A percentile compares a stretch with the other conserved stretches of the same genome.
phyloP scores from a whole-genome alignment of 2,888 invertebrate genomes.

The Lycia hirtaria region DNA sequence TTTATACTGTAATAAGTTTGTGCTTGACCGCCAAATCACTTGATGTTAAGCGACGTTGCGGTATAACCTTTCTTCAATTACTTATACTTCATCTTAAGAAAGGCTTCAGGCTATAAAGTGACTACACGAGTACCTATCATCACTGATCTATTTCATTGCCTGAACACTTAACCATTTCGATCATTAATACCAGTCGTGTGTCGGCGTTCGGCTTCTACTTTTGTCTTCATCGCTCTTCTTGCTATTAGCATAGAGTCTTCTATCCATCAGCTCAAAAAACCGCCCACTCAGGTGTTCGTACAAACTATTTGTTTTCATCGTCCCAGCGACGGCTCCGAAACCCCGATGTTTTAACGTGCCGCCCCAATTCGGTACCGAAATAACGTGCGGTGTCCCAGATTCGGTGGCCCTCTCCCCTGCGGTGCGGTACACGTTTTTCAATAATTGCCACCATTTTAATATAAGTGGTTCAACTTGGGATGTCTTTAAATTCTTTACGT shows the following conservation, averaged over 20 bases:
- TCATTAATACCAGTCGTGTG: conserved; percentile 55
- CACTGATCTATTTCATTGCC: conserved; percentile 39
- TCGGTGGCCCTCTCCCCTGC: conserved; percentile 55
- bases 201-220: conserved; percentile 39
- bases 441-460: conserved; percentile 48
- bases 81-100: not conserved
- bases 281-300: conserved; percentile 67
- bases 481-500: conserved; percentile 2
- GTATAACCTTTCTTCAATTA: not conserved
- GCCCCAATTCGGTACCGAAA: conserved; percentile 79
- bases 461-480: conserved; percentile 32
- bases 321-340: conserved; percentile 61
- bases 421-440: conserved; percentile 53
- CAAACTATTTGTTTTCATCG: conserved; percentile 70
- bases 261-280: conserved; percentile 47
- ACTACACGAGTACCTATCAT: not conserved
- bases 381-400: conserved; percentile 76
- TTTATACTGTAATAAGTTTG: no score
- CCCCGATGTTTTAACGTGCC: conserved; percentile 76
- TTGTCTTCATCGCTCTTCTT: conserved; percentile 44
- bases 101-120: not conserved
- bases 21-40: no score
- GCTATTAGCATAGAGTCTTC: conserved; percentile 46
- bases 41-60: no score
- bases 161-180: conserved; percentile 40